phyloP scores from a whole-genome alignment of 2,888 invertebrate species.

The Eristalinus sepulchralis region DNA sequence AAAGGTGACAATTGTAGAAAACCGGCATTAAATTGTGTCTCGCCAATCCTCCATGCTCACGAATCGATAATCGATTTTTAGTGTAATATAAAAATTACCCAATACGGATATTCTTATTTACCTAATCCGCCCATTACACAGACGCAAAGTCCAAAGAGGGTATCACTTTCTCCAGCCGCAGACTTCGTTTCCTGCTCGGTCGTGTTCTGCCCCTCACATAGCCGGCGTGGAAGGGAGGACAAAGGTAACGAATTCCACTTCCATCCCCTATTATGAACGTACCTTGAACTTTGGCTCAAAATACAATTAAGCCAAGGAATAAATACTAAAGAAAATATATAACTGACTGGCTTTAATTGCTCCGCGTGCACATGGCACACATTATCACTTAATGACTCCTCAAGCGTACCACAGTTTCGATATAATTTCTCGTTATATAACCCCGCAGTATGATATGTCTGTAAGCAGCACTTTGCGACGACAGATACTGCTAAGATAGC shows the following conservation, averaged over 20 bases:
- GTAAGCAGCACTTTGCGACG: not conserved
- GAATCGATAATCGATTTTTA: not conserved
- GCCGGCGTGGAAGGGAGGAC: not conserved
- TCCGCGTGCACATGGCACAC: not conserved
- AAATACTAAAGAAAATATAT: not conserved
- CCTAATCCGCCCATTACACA: not conserved
- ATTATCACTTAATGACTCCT: slow-evolving; percentile 45
- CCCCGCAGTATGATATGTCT: not conserved
- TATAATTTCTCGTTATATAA: slow-evolving; percentile 37
- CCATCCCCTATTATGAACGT: slow-evolving; percentile 7
- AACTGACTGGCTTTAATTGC: slow-evolving; percentile 35
- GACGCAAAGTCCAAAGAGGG: not conserved
- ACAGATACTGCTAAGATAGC: not conserved
- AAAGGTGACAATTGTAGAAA: no score
- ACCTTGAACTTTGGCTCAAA: slow-evolving; percentile 47
- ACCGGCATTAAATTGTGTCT: no score
- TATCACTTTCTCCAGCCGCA: not conserved
- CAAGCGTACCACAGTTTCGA: slow-evolving; percentile 19
- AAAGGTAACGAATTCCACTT: not conserved
- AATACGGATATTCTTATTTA: not conserved
- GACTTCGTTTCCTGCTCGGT: no score
- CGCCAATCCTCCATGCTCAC: no score
- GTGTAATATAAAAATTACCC: not conserved
- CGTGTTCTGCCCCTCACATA: no score
- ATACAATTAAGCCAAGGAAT: slow-evolving; percentile 7